A percentile compares a stretch with the other conserved stretches of the same genome.
Conservation (phyloP, 1,140 invertebrate species). For the Temnothorax nylanderi region DNA sequence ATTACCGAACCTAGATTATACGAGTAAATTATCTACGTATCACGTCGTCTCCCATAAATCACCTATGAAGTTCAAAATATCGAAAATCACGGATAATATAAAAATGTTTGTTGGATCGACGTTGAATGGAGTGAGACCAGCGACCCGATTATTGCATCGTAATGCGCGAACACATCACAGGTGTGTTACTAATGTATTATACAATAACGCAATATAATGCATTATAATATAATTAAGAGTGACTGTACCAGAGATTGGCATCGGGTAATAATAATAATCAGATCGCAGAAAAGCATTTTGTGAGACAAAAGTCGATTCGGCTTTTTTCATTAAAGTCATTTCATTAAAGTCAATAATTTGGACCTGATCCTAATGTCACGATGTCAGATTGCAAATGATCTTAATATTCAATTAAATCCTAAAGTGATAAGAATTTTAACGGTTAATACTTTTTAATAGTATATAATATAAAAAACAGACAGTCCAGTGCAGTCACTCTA, state of each 20-base stretch:
- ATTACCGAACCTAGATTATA: conserved; percentile 79
- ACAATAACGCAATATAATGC: not conserved
- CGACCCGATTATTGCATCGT: not conserved
- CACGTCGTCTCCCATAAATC: conserved; percentile 57
- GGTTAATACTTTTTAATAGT: not conserved
- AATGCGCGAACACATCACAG: not conserved
- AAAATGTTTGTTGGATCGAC: conserved; percentile 50
- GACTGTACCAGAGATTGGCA: not conserved
- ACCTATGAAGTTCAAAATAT: conserved; percentile 63
- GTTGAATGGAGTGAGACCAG: conserved; percentile 20
- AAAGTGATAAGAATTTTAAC: not conserved
- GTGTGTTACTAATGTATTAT: not conserved
- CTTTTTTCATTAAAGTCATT: not conserved
- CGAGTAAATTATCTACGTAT: conserved; percentile 67
- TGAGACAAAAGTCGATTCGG: not conserved
- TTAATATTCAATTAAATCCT: not conserved
- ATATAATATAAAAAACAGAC: not conserved
- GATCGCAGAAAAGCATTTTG: not conserved
- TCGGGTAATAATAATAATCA: not conserved
- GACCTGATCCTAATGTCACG: not conserved
- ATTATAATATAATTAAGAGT: not conserved
- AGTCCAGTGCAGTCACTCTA: not conserved
- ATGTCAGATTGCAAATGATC: not conserved
- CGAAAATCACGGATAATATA: conserved; percentile 43
- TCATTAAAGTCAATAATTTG: not conserved